phyloP scores from a whole-genome alignment of 2,113 vertebrate genomes.

The Platycercus adscitus region DNA sequence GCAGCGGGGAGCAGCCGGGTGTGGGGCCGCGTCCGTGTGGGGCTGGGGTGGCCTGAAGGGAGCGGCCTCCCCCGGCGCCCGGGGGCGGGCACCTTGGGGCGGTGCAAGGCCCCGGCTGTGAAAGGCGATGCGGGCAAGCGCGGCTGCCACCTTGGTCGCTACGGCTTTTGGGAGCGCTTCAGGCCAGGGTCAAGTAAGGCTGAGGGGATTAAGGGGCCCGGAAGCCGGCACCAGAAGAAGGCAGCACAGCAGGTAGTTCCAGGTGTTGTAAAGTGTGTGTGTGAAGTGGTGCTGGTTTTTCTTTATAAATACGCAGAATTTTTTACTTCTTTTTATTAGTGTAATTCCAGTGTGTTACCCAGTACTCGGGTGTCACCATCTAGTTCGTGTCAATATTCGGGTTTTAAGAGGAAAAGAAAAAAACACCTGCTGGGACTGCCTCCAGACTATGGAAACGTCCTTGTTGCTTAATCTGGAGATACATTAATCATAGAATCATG shows the following conservation, averaged over 20 bases:
- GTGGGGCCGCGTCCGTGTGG: too few relatives aligned
- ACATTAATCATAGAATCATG: fast-evolving
- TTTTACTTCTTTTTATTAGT: neutral
- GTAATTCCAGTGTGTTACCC: neutral
- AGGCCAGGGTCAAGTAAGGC: neutral
- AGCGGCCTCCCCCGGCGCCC: neutral
- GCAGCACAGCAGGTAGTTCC: neutral
- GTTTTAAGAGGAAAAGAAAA: neutral
- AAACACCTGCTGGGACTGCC: neutral
- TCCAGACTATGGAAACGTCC: neutral
- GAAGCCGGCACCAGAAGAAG: fast-evolving
- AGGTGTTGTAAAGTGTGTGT: neutral
- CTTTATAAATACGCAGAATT: fast-evolving
- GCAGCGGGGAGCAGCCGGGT: fast-evolving
- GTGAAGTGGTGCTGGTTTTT: neutral
- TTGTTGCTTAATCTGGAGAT: neutral
- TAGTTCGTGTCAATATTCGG: fast-evolving
- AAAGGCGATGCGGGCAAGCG: neutral
- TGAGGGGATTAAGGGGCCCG: neutral
- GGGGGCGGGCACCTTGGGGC: neutral
- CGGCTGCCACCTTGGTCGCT: fast-evolving
- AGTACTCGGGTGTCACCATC: neutral
- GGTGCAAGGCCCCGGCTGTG: neutral
- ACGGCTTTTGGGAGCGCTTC: neutral
- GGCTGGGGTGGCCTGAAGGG: neutral